These are phyloP conservation scores for Tetraodon nigroviridis DNA, from an alignment of 2,113 vertebrate genomes.

Conservation along the genomic window DNA sequence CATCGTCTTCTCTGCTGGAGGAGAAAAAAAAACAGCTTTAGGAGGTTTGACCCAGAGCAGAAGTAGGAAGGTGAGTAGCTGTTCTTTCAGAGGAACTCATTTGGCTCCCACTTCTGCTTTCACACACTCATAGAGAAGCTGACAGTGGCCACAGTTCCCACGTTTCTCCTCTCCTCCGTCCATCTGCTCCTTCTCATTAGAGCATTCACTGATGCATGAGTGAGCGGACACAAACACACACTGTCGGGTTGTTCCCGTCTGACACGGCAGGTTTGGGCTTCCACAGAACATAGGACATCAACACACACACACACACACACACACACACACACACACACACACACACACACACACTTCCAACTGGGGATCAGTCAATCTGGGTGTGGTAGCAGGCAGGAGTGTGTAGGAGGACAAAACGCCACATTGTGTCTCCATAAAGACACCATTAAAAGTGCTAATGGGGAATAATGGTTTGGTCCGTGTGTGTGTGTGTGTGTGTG, in stretches of 20 bases:
- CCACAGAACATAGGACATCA: too few relatives aligned
- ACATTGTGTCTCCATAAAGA: slow-evolving; percentile 27
- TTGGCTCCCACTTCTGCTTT: too few relatives aligned
- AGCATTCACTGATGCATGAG: slow-evolving; percentile 47
- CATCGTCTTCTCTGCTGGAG: too few relatives aligned
- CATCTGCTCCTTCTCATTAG: slow-evolving; percentile 55
- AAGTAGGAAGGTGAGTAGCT: too few relatives aligned
- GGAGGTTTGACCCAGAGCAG: too few relatives aligned
- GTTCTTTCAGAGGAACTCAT: too few relatives aligned
- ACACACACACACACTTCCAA: too few relatives aligned
- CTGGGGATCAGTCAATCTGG: slow-evolving; percentile 17
- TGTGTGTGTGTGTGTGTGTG: slow-evolving; percentile 12
- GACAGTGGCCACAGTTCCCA: background rate
- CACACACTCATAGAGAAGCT: too few relatives aligned
- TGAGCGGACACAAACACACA: slow-evolving; percentile 34
- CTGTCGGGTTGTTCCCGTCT: slow-evolving; percentile 12
- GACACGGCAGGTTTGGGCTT: background rate
- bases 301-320: too few relatives aligned
- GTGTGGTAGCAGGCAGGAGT: slow-evolving; percentile 36
- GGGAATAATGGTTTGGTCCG: slow-evolving; percentile 39
- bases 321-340: too few relatives aligned
- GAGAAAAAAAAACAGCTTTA: too few relatives aligned
- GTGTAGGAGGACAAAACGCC: too few relatives aligned
- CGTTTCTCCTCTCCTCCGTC: slow-evolving; percentile 11
- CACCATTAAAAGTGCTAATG: slow-evolving; percentile 48